A percentile compares a stretch with the other conserved stretches of the same genome.
phyloP scores from a whole-genome alignment of 1,140 invertebrate species.

The Eciton burchellii region DNA sequence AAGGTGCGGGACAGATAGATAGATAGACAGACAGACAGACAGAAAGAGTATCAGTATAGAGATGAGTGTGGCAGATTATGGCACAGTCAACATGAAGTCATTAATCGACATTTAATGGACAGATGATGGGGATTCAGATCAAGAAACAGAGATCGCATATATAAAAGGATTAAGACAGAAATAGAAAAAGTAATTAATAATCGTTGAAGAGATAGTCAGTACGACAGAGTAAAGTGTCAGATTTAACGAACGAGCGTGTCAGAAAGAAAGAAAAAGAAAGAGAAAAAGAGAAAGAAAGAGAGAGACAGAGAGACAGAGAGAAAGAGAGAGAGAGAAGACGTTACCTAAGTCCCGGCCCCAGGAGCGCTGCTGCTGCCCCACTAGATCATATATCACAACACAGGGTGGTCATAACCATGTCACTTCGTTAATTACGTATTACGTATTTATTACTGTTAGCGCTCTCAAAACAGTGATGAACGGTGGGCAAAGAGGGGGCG shows the following conservation, averaged over 20 bases:
- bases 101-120: slow-evolving; percentile 45
- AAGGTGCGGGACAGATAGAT: slow-evolving; percentile 28
- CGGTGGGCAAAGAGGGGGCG: slow-evolving; percentile 22
- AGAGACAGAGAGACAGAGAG: too few species aligned
- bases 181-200: slow-evolving; percentile 31
- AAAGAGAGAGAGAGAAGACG: slow-evolving; percentile 78
- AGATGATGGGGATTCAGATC: slow-evolving; percentile 19
- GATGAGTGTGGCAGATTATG: slow-evolving; percentile 25
- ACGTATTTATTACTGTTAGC: slow-evolving; percentile 71
- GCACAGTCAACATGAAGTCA: slow-evolving; percentile 20
- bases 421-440: slow-evolving; percentile 77
- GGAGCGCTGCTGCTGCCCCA: slow-evolving; percentile 86
- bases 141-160: slow-evolving; percentile 53
- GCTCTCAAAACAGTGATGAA: slow-evolving; percentile 60
- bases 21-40: slow-evolving; percentile 12
- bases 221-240: slow-evolving; percentile 79
- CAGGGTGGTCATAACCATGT: slow-evolving; percentile 84
- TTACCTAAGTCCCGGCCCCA: slow-evolving; percentile 86
- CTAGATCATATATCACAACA: slow-evolving; percentile 86
- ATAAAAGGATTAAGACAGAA: slow-evolving; percentile 59
- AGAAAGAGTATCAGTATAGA: slow-evolving; percentile 40
- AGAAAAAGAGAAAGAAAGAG: too few species aligned
- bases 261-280: too few species aligned
- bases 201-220: slow-evolving; percentile 65
- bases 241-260: slow-evolving; percentile 83